These are phyloP conservation scores for Anoplius nigerrimus DNA, from an alignment of 2,888 invertebrate genomes.

Conservation along the genomic window DNA sequence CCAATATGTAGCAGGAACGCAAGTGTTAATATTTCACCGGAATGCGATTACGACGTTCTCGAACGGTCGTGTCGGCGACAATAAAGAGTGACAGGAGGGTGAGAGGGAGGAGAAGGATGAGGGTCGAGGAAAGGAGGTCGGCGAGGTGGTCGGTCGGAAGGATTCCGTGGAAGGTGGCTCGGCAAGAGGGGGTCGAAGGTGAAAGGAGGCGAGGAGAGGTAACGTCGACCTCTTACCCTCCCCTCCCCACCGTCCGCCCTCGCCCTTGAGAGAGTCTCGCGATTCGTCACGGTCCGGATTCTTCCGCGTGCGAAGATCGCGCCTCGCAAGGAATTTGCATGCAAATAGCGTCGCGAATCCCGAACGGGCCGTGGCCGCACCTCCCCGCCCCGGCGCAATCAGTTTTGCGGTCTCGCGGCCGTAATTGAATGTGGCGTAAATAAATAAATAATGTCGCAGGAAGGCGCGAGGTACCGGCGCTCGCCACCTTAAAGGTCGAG, in stretches of 20 bases:
- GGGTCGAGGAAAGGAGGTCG: not conserved
- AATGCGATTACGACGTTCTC: slow-evolving; percentile 39
- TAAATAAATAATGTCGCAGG: slow-evolving; percentile 72
- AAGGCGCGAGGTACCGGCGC: slow-evolving; percentile 43
- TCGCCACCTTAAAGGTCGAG: slow-evolving; percentile 65
- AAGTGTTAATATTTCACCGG: slow-evolving; percentile 48
- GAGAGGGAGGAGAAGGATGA: not conserved
- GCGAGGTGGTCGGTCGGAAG: not conserved
- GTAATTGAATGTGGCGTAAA: slow-evolving; percentile 74
- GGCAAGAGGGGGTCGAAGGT: slow-evolving; percentile 39
- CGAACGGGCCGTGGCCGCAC: slow-evolving; percentile 45
- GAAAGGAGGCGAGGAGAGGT: slow-evolving; percentile 28
- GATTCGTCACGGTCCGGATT: slow-evolving; percentile 53
- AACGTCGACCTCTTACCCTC: not conserved
- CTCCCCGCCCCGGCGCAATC: slow-evolving; percentile 56
- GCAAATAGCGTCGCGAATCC: slow-evolving; percentile 70
- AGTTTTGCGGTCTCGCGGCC: slow-evolving; percentile 69
- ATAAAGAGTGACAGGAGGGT: slow-evolving; percentile 36
- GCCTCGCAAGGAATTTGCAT: slow-evolving; percentile 66
- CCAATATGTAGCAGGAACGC: slow-evolving; percentile 3
- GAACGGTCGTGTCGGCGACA: slow-evolving; percentile 33
- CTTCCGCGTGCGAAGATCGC: slow-evolving; percentile 51
- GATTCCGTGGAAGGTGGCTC: not conserved
- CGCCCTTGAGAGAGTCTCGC: slow-evolving; percentile 31
- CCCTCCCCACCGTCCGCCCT: slow-evolving; percentile 9